Percentiles rank a stretch among this genome's conserved stretches.
Evolutionary conservation across 2,797 vertebrate species (phyloP).

Genomic region (Thunnus albacares): DNA sequence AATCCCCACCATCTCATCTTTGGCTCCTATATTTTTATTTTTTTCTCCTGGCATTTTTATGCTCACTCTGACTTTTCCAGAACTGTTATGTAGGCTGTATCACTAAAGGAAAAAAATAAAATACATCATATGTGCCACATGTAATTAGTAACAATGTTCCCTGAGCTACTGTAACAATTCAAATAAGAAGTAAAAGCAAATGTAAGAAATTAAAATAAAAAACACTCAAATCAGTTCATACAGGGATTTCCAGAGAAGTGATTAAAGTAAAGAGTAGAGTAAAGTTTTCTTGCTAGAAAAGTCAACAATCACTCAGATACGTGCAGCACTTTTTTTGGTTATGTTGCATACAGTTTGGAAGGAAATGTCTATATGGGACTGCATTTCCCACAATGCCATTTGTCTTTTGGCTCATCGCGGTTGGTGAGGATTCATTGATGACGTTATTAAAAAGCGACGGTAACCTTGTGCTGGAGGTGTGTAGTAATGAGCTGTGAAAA

Average conservation of each 20-base stretch:
- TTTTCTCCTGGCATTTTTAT: not conserved
- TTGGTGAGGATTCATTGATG: conserved; percentile 42
- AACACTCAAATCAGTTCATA: not conserved
- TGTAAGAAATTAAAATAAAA: not conserved
- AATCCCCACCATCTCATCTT: not conserved
- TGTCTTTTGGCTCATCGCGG: not conserved
- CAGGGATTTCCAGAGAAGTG: not conserved
- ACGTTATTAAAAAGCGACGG: conserved; percentile 58
- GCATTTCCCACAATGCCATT: conserved; percentile 69
- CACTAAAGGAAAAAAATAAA: no score
- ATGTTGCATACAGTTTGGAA: not conserved
- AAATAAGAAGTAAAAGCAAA: not conserved
- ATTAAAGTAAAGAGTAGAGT: no score
- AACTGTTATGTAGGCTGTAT: not conserved
- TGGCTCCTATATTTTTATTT: not conserved
- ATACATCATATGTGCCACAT: no score
- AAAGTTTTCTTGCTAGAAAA: no score
- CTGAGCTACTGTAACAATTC: not conserved
- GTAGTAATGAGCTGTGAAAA: not conserved
- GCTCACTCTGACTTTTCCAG: not conserved
- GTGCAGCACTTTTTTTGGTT: no score
- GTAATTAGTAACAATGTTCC: not conserved
- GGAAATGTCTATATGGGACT: conserved; percentile 1
- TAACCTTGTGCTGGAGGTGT: conserved; percentile 67
- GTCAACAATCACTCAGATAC: not conserved